phyloP scores from a whole-genome alignment of 2,888 invertebrate genomes.

The Lamellibrachia columna region DNA sequence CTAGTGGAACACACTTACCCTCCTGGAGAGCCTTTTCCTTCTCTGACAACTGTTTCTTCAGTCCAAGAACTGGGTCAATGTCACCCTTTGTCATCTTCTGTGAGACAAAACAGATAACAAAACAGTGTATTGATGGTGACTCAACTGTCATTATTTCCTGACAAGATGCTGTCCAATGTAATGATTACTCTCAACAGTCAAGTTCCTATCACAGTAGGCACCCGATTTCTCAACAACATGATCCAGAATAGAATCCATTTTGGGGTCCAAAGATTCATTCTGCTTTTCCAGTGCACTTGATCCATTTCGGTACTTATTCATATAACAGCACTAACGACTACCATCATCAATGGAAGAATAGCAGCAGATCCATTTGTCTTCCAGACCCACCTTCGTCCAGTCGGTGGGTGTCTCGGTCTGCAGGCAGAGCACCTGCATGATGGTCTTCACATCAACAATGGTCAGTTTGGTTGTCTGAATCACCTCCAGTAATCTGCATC shows the following conservation, averaged over 20 bases:
- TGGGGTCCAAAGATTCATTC: neutral
- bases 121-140: neutral
- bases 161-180: too few relatives aligned
- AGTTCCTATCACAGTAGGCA: neutral
- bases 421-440: constrained; percentile 76
- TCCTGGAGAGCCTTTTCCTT: constrained; percentile 70
- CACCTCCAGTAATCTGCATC: neutral
- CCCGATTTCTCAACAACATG: neutral
- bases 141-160: too few relatives aligned
- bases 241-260: neutral
- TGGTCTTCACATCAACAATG: neutral
- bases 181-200: too few relatives aligned
- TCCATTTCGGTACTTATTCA: neutral
- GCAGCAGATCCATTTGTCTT: neutral
- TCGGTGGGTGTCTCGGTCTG: constrained; percentile 23
- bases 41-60: constrained; percentile 88
- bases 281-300: neutral
- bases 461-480: neutral
- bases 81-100: constrained; percentile 78
- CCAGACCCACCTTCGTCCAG: constrained; percentile 27
- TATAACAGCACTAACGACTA: neutral
- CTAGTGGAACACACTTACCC: neutral
- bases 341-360: neutral
- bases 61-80: constrained; percentile 76
- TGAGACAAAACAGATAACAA: constrained; percentile 32